Conservation (phyloP, 2,797 vertebrate genomes). For the Enteromius fasciolatus region DNA sequence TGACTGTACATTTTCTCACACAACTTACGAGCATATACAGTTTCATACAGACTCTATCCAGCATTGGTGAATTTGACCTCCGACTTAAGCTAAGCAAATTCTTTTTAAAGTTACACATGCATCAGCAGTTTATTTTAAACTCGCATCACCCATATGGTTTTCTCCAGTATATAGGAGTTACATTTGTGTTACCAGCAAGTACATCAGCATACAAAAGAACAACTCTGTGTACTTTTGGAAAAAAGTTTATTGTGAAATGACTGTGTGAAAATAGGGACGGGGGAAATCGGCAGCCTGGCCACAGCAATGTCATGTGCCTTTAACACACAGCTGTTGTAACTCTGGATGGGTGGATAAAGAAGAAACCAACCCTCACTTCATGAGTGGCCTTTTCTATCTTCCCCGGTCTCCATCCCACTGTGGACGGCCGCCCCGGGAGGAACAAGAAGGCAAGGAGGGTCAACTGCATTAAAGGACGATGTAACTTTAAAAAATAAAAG, state of each 20-base stretch:
- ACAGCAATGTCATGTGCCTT: constrained; percentile 74
- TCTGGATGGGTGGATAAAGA: constrained; percentile 75
- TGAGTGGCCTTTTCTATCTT: constrained; percentile 78
- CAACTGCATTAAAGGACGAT: constrained; percentile 39
- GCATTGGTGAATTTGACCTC: not conserved
- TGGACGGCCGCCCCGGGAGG: constrained; percentile 68
- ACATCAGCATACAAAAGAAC: constrained; percentile 21
- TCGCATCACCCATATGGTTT: not conserved
- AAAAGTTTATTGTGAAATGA: constrained; percentile 83
- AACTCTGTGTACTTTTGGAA: constrained; percentile 74
- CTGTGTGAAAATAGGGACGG: constrained; percentile 66
- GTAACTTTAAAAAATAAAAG: constrained; percentile 46
- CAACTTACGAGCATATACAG: not conserved
- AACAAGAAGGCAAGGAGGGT: constrained; percentile 54
- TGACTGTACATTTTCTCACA: not conserved
- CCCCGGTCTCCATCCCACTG: constrained; percentile 78
- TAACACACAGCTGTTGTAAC: constrained; percentile 74
- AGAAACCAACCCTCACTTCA: constrained; percentile 79
- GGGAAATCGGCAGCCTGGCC: constrained; percentile 68
- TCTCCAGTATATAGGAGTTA: not conserved
- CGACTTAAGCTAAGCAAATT: not conserved
- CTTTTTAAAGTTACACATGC: not conserved
- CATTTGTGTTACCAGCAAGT: not conserved
- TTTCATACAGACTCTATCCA: not conserved
- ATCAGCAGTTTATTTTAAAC: not conserved